A percentile compares a stretch with the other conserved stretches of the same genome.
Evolutionary conservation across 2,888 invertebrate genomes (phyloP).

Genomic region (Tenthredo amoena): DNA sequence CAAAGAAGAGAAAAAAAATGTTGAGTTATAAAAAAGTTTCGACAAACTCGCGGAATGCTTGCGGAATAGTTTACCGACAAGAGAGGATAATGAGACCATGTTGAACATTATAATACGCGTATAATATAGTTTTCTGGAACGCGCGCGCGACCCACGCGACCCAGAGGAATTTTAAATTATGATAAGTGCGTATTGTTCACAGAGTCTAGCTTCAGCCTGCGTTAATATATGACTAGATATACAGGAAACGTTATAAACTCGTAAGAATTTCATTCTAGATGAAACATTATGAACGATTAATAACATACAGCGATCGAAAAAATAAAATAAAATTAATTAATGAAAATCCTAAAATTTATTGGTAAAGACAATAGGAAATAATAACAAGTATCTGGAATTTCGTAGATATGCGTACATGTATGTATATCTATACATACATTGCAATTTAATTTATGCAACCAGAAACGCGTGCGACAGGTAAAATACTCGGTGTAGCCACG

Average conservation of each 20-base stretch:
- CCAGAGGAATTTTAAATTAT: conserved; percentile 51
- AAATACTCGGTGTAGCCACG: conserved; percentile 6
- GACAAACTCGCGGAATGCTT: background rate
- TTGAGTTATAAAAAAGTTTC: no score
- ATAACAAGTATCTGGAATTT: background rate
- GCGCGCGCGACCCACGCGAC: conserved; percentile 40
- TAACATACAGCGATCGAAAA: background rate
- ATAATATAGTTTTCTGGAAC: conserved; percentile 16
- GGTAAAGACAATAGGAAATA: background rate
- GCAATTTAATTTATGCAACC: conserved; percentile 11
- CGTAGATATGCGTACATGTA: background rate
- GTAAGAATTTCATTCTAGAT: background rate
- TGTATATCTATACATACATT: background rate
- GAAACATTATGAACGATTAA: background rate
- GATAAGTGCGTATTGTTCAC: conserved; percentile 52
- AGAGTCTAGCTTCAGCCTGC: background rate
- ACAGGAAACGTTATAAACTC: background rate
- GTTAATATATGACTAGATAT: background rate
- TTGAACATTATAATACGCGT: background rate
- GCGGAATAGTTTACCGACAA: background rate
- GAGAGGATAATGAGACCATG: conserved; percentile 6
- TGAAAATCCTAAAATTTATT: background rate
- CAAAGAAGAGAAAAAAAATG: background rate
- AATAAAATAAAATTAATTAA: background rate
- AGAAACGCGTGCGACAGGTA: conserved; percentile 27